Base-by-base conservation (phyloP, 2,888 invertebrate species). In the Euplagia quadripunctaria region DNA sequence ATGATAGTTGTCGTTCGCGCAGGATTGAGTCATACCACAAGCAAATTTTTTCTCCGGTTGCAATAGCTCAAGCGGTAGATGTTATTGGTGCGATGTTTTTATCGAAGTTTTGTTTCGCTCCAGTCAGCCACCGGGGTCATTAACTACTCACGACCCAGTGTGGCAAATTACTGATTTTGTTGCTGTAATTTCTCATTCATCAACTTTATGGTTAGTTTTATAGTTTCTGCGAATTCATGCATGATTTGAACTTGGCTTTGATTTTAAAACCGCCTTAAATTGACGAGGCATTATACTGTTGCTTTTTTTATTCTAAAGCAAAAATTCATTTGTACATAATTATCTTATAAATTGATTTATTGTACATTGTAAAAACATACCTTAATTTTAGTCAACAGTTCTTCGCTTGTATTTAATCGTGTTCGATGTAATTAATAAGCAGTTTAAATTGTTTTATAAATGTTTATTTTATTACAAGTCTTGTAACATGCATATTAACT, bases 21-120 rank as follows among this genome's bases (percentile, higher is more conserved):
- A 76, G 84, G 82, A 76, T 79, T 87, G 87, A 90, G 82, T 90
- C 89, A 90, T 83, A 82, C 80, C 81, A 83, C 79, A 81, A 85
- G 84, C 84, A 72, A 71, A 82, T 87, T 86, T 86, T 88, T 86
- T 82, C 74, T 75, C n/a, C 76, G 74, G 61, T 72, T 72, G 77
- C 76, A 76, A 72, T 84, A 76, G 65, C 70, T 68, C 64, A 71
- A 81, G 78, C 71, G 76, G 74, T 81, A 73, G 77, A 76, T 81
- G 84, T 79, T 83, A 85, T 87, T 84, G 76, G 81, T 78, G 73
- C 78, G 77, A 76, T 78, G 82, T 85, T 89, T 89, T 91, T 91
- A 87, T 88, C 84, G 82, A 79, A 80, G 84, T 88, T 88, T 87
- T 87, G 89, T 87, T 89, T 87, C 88, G 90, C 88, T 89, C 82